Conservation (phyloP, 1,140 invertebrate genomes). For the Heliconius congener region DNA sequence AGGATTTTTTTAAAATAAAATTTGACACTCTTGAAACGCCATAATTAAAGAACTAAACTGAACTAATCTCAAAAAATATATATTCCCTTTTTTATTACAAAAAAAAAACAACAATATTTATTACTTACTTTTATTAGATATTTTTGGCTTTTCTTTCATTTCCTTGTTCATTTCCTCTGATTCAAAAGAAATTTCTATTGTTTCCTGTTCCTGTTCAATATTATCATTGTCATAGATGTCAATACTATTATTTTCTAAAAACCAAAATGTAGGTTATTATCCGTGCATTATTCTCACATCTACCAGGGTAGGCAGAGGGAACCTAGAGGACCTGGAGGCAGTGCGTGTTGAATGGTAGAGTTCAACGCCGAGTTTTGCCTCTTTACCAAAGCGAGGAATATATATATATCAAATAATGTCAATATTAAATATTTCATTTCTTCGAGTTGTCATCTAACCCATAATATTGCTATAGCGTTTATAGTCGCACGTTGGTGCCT, state of each 20-base stretch:
- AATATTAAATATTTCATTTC: too few relatives aligned
- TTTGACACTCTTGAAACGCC: too few relatives aligned
- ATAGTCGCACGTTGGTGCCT: too few relatives aligned
- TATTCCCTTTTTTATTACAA: too few relatives aligned
- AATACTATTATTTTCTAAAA: background rate
- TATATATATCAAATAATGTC: background rate
- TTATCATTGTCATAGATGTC: background rate
- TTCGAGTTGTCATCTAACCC: too few relatives aligned
- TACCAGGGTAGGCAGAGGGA: background rate
- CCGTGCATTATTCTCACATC: too few relatives aligned
- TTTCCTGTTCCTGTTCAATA: background rate
- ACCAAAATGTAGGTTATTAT: too few relatives aligned
- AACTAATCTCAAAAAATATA: too few relatives aligned
- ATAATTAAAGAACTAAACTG: too few relatives aligned
- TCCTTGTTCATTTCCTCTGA: background rate
- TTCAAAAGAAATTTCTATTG: background rate
- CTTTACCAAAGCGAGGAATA: background rate
- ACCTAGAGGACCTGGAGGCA: background rate
- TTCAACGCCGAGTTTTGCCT: background rate
- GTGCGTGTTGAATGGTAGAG: background rate
- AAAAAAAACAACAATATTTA: too few relatives aligned
- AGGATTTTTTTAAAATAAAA: too few relatives aligned
- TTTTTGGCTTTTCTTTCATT: background rate
- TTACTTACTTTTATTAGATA: background rate
- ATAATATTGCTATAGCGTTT: too few relatives aligned